Base-by-base conservation (phyloP, 2,888 invertebrate species). In the Iselma pallidipennis region DNA sequence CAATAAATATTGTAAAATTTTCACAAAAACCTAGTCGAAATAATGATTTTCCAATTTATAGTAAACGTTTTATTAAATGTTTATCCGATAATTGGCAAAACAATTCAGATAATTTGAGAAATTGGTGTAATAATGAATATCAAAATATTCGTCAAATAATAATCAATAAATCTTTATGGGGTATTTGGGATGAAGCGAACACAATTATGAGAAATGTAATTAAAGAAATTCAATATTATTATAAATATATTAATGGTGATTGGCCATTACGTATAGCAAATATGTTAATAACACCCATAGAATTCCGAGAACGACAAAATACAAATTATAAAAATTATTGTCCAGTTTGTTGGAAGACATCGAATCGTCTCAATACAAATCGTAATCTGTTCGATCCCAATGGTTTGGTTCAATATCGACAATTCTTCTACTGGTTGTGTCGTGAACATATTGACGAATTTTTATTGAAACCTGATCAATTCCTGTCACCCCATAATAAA, bases 371-470 rank as follows among this genome's bases (percentile, higher is more conserved):
- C 52, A 73, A 62, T 31, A 80, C 79, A 57, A 85, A 83, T 57
- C 82, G 81, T 0, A 80, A 78, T 49, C 84, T 85, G 6, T 82
- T 84, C 0, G 83, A 86, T 71, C 83, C 84, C 67, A 82, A 82
- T 48, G 87, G 88, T 5, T 71, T 88, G 52, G 80, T 89, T 1
- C 86, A 87, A 65, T 89, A 82, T 71, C 77, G 80, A 63, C 77
- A 83, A 28, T 72, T 78, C 52, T 87, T 84, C 75, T 89, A 88
- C 71, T 90, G 88, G 88, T 72, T 88, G 49, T 90, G 90, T 69
- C 55, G 75, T 0, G 76, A 82, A 21, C 89, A 90, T 69, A 76
- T 84, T 12, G 72, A 82, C 29, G 69, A 75, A 31, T 87, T 88
- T 63, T 65, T 84, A 19, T 72, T 78, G 26, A 63, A 81, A 65